These are phyloP conservation scores for Lutraria lutraria DNA, from an alignment of 2,888 invertebrate genomes.

Conservation along the genomic window DNA sequence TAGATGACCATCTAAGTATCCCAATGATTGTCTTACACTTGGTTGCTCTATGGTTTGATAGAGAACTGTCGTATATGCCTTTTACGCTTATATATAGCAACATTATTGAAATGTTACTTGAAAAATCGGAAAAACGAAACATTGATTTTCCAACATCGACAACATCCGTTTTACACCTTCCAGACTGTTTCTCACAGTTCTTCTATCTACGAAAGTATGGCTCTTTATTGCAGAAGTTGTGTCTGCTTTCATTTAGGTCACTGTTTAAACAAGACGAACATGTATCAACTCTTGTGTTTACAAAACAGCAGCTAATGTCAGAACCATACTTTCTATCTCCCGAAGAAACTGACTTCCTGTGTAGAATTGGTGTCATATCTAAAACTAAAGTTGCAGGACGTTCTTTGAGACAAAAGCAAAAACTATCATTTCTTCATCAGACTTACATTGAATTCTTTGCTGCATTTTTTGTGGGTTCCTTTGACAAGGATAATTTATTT, in stretches of 20 bases:
- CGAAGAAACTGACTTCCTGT: conserved; percentile 2
- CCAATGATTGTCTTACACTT: background rate
- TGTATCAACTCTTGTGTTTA: background rate
- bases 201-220: background rate
- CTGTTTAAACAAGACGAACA: background rate
- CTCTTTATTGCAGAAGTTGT: background rate
- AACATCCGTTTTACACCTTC: background rate
- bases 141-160: background rate
- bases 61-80: background rate
- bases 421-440: background rate
- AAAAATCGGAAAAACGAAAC: background rate
- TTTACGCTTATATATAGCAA: background rate
- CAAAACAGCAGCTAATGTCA: background rate
- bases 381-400: background rate
- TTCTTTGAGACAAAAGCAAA: background rate
- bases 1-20: background rate
- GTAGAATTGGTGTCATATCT: background rate
- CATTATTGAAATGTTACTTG: background rate
- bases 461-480: background rate
- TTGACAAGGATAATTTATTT: background rate
- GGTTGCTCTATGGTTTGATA: background rate
- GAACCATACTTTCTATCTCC: background rate
- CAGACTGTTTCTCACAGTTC: background rate
- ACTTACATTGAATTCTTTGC: background rate
- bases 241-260: background rate